phyloP scores from a whole-genome alignment of 2,888 invertebrate genomes.

The Caenorhabditis imperialis region DNA sequence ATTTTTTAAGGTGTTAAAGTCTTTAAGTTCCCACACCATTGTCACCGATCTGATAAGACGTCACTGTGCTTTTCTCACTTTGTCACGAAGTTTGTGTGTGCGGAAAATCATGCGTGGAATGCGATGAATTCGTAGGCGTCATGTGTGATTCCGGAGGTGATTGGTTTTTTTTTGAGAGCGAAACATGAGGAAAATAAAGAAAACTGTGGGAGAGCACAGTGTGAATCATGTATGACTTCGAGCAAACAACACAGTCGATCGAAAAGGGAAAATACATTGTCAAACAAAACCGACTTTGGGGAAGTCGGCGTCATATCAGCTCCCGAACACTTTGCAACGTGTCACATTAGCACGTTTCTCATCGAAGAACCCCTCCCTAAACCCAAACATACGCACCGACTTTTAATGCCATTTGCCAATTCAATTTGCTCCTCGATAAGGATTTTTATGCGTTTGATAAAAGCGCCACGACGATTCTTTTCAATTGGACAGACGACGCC shows the following conservation, averaged over 20 bases:
- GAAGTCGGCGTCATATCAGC: neutral
- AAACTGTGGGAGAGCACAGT: conserved; percentile 5
- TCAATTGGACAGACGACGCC: conserved; percentile 7
- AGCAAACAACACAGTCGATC: conserved; percentile 15
- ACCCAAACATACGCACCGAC: conserved; percentile 15
- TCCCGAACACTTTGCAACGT: conserved; percentile 1
- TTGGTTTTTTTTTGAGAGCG: neutral
- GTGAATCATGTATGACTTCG: conserved; percentile 20
- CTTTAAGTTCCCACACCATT: conserved; percentile 5
- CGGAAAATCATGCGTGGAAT: conserved; percentile 4
- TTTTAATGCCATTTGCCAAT: conserved; percentile 21
- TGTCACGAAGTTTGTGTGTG: conserved; percentile 9
- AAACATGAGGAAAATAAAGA: neutral
- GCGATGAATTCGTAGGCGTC: conserved; percentile 21
- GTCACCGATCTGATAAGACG: conserved; percentile 16
- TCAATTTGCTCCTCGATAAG: conserved; percentile 7
- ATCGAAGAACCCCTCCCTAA: conserved; percentile 19
- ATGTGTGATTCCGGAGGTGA: neutral
- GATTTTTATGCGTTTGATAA: conserved; percentile 25
- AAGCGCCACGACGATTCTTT: conserved; percentile 8
- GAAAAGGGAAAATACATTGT: neutral
- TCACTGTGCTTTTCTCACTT: conserved; percentile 9
- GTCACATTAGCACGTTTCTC: conserved; percentile 2
- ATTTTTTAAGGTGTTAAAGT: conserved; percentile 4
- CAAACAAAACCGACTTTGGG: neutral